Evolutionary conservation across 2,888 invertebrate species (phyloP), one percentile per base, ranked within the genome.

Genomic region (Pollenia angustigena): DNA sequence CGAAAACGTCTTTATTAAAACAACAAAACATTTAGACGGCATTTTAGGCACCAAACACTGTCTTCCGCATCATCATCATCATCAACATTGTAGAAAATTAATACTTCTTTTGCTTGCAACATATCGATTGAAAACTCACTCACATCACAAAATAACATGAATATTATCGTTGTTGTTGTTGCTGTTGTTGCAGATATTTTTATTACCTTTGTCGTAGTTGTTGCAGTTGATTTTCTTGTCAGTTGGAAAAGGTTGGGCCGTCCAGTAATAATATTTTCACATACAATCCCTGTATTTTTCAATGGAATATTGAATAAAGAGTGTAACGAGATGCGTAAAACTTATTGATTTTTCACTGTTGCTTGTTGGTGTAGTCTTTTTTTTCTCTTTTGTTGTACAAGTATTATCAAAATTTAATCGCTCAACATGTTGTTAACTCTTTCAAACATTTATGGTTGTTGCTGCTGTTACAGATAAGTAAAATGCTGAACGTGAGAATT

Each of bases 291-390:
- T 40, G 16, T 12, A 12, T 42, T 4, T 69, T 71, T 50, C 9
- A 40, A 72, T 64, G 12, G 50, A 58, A 81, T 64, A 86, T 75
- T 74, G 78, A 85, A 66, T 71, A 66, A 16, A 32, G 64, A 32
- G 74, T 68, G 90, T 91, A 92, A 92, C 91, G 91, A 92, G 91
- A 91, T 90, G 91, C 90, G 91, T 91, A 90, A 90, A 92, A 92
- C 90, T 91, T 91, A 92, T 92, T 92, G 91, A 92, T 92, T 92
- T 80, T 92, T 90, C 91, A 89, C 85, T 89, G 91, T 86, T 87
- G 81, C 76, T 66, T 10, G 32, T 58, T 40, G 32, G 32, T 40
- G 9, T 44, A 46, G 23, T 54, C 16, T 42, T 50, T 44, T 18
- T 16, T 48, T 54, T 42, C 32, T 44, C 14, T 16, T 48, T 23